Evolutionary conservation across 2,888 invertebrate genomes (phyloP).

Genomic region (Poecilobothrus nobilitatus): DNA sequence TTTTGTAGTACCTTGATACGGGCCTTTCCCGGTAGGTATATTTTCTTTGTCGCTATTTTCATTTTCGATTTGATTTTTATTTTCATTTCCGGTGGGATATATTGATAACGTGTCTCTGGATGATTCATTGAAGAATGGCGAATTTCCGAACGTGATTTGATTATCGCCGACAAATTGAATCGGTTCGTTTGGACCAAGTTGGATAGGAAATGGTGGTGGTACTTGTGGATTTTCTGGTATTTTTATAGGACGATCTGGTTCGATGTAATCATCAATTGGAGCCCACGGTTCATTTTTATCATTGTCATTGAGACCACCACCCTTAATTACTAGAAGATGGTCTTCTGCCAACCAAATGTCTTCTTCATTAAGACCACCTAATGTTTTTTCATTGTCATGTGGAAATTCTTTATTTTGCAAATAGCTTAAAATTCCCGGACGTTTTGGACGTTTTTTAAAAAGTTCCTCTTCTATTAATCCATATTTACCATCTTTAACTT

Average conservation of each 20-base stretch:
- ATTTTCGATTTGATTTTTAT: constrained; percentile 32
- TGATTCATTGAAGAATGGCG: constrained; percentile 52
- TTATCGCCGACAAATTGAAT: constrained; percentile 78
- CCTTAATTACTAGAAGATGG: constrained; percentile 72
- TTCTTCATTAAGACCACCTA: constrained; percentile 73
- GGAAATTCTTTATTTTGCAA: constrained; percentile 71
- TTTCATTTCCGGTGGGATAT: constrained; percentile 47
- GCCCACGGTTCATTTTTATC: constrained; percentile 57
- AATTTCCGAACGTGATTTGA: constrained; percentile 48
- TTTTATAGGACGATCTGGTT: constrained; percentile 75
- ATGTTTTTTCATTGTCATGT: constrained; percentile 66
- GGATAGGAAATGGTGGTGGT: constrained; percentile 90
- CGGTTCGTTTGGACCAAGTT: constrained; percentile 76
- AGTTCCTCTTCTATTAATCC: constrained; percentile 80
- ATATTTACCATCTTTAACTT: constrained; percentile 84
- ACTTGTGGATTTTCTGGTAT: constrained; percentile 72
- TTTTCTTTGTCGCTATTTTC: constrained; percentile 37
- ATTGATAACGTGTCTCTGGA: constrained; percentile 48
- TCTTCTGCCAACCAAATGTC: constrained; percentile 89
- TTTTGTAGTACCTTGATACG: constrained; percentile 35
- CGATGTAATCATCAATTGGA: constrained; percentile 75
- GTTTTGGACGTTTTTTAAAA: constrained; percentile 58
- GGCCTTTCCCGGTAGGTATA: constrained; percentile 57
- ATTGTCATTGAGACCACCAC: constrained; percentile 55
- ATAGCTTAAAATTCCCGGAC: constrained; percentile 77